Evolutionary conservation across 2,797 vertebrate genomes (phyloP), one percentile per base, ranked within the genome.

Genomic region (Dryobates pubescens): DNA sequence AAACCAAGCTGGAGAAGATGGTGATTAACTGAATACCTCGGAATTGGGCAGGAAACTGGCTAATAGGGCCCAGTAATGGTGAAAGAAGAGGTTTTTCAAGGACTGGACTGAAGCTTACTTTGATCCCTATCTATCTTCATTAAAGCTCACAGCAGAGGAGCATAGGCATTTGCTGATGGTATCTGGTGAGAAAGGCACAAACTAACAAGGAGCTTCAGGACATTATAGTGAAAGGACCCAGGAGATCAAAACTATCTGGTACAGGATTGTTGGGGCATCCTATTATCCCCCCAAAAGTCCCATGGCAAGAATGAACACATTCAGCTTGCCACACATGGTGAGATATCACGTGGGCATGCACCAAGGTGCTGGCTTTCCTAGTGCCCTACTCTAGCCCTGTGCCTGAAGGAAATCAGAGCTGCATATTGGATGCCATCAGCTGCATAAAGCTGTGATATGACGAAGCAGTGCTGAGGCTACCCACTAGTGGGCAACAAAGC

Each of bases 271-370:
- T 10, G 12, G 32, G 18, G 4, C 16, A 29, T 16, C 26, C 5
- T 14, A 1, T 10, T 72, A 20, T 29, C 9, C 56, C 51, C 34
- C 36, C 18, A 54, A 23, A 81, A 43, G 26, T 24, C n/a, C 67
- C 12, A 7, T 0, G 49, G 45, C 58, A 49, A 38, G 59, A 38
- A 23, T 49, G 18, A 67, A 29, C 43, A 59, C 18, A 2, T 22
- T n/a, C 41, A 41, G 30, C 38, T 88, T 6, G 0, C 29, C 5
- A 3, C 45, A 13, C 0, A 0, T 0, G 0, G 4, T 32, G 13
- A 0, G 6, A 12, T 29, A 5, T 7, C 43, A 62, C 17, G 30
- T 0, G 3, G 34, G 18, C 3, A 0, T 13, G 59, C 45, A n/a
- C 63, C 4, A 4, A 43, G 47, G 19, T 5, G 6, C 43, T 57